Base-by-base conservation (phyloP, 1,140 invertebrate species). In the Tetramorium alpestre region DNA sequence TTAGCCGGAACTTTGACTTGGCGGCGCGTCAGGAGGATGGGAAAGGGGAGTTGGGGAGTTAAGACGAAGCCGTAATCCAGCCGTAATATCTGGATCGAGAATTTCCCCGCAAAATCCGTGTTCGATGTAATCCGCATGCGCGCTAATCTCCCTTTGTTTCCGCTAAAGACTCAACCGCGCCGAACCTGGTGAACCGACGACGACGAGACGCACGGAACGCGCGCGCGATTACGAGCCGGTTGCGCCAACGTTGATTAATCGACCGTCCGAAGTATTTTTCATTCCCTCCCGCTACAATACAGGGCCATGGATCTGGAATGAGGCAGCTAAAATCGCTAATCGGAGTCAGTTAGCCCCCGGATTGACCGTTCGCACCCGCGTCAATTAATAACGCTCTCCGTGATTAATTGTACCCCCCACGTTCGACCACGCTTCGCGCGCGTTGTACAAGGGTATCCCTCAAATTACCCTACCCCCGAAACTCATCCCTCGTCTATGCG, bases 271-370 rank as follows among this genome's bases (percentile, higher is more conserved):
- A 49, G 69, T 49, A 73, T 75, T 73, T 49, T 84, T 60, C 80
- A 49, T 16, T 49, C 54, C 22, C 64, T n/a, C n/a, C 11, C 78
- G 47, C n/a, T 70, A 72, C 67, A 70, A 49, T 22, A 54, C 33
- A 33, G 18, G 38, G 8, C 62, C n/a, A 54, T 69, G 62, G 62
- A 80, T 80, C 44, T 38, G 41, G 69, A 49, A 84, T 84, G 80
- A 73, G 67, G 18, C 25, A 47, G 80, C 67, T 82, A 54, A 73
- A 75, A 75, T 84, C 69, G 69, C 80, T 84, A 75, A 84, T 73
- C 69, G 80, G n/a, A 60, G 56, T 22, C 80, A 47, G 80, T 72
- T 82, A 73, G 47, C 67, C 65, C 60, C 80, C 41, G 38, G 41
- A 60, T 72, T 58, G 67, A 60, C 65, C 25, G 38, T 58, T 72